Conservation (phyloP, 2,888 invertebrate species). For the Gymnoscelis rufifasciata region DNA sequence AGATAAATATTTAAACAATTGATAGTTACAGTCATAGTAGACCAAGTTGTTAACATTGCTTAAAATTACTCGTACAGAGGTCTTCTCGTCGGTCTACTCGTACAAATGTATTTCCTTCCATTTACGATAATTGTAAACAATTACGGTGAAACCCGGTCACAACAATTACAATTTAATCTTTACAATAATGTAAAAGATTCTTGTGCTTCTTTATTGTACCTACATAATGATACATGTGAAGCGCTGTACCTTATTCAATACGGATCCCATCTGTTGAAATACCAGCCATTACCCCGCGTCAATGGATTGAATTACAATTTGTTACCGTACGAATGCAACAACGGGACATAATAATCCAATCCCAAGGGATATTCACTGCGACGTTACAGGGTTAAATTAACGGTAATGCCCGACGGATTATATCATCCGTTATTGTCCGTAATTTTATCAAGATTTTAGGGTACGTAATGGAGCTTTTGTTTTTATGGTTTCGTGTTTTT, state of each 20-base stretch:
- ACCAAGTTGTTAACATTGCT: too few species aligned
- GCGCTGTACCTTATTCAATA: conserved; percentile 23
- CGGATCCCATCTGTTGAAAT: conserved; percentile 28
- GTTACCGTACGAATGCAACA: conserved; percentile 32
- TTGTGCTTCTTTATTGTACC: too few species aligned
- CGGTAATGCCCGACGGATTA: conserved; percentile 7
- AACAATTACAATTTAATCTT: too few species aligned
- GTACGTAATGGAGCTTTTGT: not conserved
- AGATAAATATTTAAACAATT: too few species aligned
- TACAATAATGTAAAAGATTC: too few species aligned
- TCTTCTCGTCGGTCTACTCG: too few species aligned
- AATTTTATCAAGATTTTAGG: conserved; percentile 1
- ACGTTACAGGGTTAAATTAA: conserved; percentile 8
- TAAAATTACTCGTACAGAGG: too few species aligned
- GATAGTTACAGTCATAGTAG: too few species aligned
- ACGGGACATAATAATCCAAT: conserved; percentile 35
- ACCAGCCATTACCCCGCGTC: conserved; percentile 18
- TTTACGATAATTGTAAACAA: too few species aligned
- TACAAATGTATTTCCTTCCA: too few species aligned
- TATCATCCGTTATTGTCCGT: conserved; percentile 8
- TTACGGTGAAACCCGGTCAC: too few species aligned
- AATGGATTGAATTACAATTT: conserved; percentile 29
- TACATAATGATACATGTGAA: not conserved
- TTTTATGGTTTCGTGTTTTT: too few species aligned
- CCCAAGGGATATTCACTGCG: conserved; percentile 10